Evolutionary conservation across 2,888 invertebrate genomes (phyloP).

Genomic region (Dusona sp.): DNA sequence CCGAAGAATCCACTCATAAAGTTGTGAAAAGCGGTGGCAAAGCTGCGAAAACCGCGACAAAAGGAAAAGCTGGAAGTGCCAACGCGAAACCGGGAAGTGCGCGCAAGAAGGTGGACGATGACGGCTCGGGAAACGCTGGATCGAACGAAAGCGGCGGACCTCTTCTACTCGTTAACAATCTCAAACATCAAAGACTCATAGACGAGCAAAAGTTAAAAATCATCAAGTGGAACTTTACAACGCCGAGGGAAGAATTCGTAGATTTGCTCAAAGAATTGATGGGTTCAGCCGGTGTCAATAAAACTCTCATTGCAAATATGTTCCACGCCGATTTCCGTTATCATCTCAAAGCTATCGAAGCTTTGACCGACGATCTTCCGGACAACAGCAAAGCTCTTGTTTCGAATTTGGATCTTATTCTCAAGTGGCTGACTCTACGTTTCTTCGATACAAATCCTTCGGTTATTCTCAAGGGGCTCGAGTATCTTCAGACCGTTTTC

Average conservation of each 20-base stretch:
- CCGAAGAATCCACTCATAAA: conserved; percentile 86
- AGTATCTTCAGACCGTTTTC: conserved; percentile 95
- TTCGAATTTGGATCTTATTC: conserved; percentile 96
- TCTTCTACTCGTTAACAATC: conserved; percentile 91
- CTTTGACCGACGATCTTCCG: conserved; percentile 92
- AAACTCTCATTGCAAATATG: conserved; percentile 94
- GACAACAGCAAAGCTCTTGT: conserved; percentile 92
- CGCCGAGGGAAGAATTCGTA: conserved; percentile 97
- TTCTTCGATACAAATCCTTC: conserved; percentile 99
- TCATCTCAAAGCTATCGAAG: conserved; percentile 97
- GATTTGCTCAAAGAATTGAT: conserved; percentile 96
- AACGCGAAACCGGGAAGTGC: conserved; percentile 81
- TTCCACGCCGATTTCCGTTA: conserved; percentile 97
- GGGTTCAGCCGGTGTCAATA: conserved; percentile 94
- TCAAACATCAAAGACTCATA: conserved; percentile 96
- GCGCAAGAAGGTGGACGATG: conserved; percentile 93
- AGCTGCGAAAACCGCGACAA: conserved; percentile 85
- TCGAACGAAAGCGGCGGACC: conserved; percentile 85
- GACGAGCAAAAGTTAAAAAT: conserved; percentile 98
- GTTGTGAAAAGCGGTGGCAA: conserved; percentile 87
- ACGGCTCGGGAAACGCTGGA: conserved; percentile 8
- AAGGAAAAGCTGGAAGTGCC: conserved; percentile 66
- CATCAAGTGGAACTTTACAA: conserved; percentile 97
- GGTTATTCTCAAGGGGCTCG: conserved; percentile 97
- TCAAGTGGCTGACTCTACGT: conserved; percentile 98